Percentiles rank a stretch among this genome's conserved stretches.
Evolutionary conservation across 2,888 invertebrate genomes (phyloP).

Genomic region (Alloplasta piceator): DNA sequence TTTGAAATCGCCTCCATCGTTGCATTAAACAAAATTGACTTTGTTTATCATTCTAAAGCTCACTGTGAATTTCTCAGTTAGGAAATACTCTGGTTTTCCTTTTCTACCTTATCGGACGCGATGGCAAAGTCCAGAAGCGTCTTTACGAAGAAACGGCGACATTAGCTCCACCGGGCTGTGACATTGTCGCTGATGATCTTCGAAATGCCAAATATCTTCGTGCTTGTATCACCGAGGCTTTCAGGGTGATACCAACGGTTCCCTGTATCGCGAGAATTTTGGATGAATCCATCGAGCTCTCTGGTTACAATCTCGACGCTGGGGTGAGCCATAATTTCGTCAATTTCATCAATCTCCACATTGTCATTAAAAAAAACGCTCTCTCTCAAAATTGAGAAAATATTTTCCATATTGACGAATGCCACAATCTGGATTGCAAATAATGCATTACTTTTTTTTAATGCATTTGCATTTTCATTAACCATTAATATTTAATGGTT

Average conservation of each 20-base stretch:
- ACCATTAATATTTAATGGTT: too few relatives aligned
- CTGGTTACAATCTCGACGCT: conserved; percentile 88
- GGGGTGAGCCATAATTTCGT: conserved; percentile 85
- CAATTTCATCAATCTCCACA: background rate
- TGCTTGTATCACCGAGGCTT: conserved; percentile 92
- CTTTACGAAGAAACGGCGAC: conserved; percentile 87
- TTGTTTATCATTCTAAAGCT: conserved; percentile 7
- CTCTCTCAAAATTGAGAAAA: too few relatives aligned
- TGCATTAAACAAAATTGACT: background rate
- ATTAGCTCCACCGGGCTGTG: conserved; percentile 85
- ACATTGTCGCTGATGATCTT: conserved; percentile 86
- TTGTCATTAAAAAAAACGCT: background rate
- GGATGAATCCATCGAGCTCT: conserved; percentile 89
- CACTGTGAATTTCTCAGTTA: conserved; percentile 84
- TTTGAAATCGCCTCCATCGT: too few relatives aligned
- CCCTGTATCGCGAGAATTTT: conserved; percentile 91
- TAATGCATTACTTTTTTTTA: too few relatives aligned
- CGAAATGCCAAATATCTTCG: conserved; percentile 89
- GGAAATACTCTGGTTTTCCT: conserved; percentile 93
- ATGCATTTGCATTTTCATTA: too few relatives aligned
- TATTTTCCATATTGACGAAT: too few relatives aligned
- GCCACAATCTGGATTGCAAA: too few relatives aligned
- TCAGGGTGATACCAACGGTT: conserved; percentile 90
- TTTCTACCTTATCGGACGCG: conserved; percentile 89
- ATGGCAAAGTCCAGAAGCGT: conserved; percentile 87